Percentiles rank a stretch among this genome's conserved stretches.
These are phyloP conservation scores for Amblyteles armatorius DNA, from an alignment of 2,888 invertebrate species.

Conservation along the genomic window DNA sequence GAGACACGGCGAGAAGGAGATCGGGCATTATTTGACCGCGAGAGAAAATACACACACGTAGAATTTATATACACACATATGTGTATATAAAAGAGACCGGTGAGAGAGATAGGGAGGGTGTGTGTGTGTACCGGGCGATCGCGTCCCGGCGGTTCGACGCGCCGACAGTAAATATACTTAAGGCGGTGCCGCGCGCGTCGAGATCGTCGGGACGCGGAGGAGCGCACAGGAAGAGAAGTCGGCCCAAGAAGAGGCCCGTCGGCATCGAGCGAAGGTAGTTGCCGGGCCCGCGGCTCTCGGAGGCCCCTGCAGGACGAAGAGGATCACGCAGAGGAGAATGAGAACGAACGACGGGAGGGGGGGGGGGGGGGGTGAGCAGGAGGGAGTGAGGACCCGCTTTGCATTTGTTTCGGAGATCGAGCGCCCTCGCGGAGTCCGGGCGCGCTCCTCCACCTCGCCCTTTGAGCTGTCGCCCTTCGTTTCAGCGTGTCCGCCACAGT, in stretches of 20 bases:
- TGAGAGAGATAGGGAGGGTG: constrained; percentile 42
- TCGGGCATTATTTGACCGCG: constrained; percentile 66
- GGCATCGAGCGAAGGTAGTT: constrained; percentile 58
- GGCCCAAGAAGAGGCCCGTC: constrained; percentile 47
- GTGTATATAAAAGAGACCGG: constrained; percentile 30
- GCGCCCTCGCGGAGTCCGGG: constrained; percentile 69
- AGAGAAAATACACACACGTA: constrained; percentile 43
- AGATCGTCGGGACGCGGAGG: constrained; percentile 47
- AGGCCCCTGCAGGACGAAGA: constrained; percentile 43
- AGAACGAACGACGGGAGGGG: not conserved
- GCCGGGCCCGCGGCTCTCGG: constrained; percentile 50
- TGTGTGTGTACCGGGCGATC: constrained; percentile 63
- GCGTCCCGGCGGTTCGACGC: constrained; percentile 69
- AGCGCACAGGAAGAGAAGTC: constrained; percentile 33
- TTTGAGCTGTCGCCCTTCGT: constrained; percentile 80
- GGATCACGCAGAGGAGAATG: constrained; percentile 53
- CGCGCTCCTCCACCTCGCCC: constrained; percentile 67
- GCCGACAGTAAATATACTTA: constrained; percentile 80
- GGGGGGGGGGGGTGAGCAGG: not conserved
- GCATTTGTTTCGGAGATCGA: constrained; percentile 82
- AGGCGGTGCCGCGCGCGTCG: constrained; percentile 76
- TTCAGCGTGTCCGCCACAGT: constrained; percentile 71
- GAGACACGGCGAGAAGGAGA: constrained; percentile 54
- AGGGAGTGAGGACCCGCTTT: constrained; percentile 75
- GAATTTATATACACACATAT: too few relatives aligned